Conservation (phyloP, 2,797 vertebrate genomes). For the Pseudocheirus occidentalis region DNA sequence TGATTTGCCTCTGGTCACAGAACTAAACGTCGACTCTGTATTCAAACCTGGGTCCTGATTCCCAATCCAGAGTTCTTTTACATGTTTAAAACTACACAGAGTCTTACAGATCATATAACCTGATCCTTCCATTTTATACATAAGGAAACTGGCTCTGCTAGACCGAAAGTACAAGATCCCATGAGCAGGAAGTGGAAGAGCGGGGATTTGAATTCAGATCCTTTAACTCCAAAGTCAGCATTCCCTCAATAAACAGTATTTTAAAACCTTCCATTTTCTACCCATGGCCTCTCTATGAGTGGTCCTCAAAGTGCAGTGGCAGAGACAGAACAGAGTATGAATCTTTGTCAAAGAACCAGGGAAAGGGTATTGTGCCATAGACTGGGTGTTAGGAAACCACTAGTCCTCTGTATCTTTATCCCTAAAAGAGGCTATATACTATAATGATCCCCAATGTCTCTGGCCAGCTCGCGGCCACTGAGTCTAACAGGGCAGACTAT, state of each 20-base stretch:
- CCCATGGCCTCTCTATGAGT: not conserved
- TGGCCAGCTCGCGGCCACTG: not conserved
- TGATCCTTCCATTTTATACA: not conserved
- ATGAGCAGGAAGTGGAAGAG: not conserved
- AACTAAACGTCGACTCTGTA: not conserved
- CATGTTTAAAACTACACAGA: not conserved
- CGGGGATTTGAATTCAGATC: not conserved
- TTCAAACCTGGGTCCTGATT: not conserved
- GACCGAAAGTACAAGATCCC: not conserved
- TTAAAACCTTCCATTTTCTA: not conserved
- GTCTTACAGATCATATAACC: not conserved
- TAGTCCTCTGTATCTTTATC: not conserved
- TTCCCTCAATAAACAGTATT: not conserved
- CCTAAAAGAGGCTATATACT: not conserved
- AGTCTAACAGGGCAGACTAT: conserved; percentile 9
- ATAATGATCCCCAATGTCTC: too few species aligned
- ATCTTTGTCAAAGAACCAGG: not conserved
- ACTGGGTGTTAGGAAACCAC: not conserved
- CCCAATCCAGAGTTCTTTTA: not conserved
- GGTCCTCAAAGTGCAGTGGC: not conserved
- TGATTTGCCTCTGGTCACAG: not conserved
- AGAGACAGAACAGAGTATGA: not conserved
- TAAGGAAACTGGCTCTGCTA: not conserved
- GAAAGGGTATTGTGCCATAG: not conserved
- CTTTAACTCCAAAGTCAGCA: not conserved